Evolutionary conservation across 2,113 vertebrate species (phyloP), one percentile per base, ranked within the genome.

Genomic region (Pachyramphus minor): DNA sequence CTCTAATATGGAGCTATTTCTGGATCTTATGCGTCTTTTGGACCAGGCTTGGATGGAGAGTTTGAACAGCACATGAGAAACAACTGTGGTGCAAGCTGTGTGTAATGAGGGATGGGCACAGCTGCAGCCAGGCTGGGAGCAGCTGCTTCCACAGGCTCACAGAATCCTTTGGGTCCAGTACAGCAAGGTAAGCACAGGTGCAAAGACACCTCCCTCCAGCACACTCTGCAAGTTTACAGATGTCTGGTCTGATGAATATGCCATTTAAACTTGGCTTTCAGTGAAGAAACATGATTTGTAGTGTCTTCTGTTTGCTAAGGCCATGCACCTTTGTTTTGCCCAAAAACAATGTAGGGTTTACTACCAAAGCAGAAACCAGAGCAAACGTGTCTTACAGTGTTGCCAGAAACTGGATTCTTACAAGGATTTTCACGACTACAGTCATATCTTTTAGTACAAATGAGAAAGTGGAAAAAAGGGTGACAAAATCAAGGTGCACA

Each of bases 1-100:
- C 71, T 91, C 66, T 73, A 53, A 78, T 39, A 66, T 45, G 41
- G 35, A 93, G 72, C 83, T 85, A 76, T 95, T 93, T 77, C 59
- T 90, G 79, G 55, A 42, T 74, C 28, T 94, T 87, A 30, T 28
- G 37, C 79, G 87, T 91, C 87, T 91, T 93, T 88, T 31, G 55
- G 72, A 31, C 11, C 0, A 7, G 56, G 37, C 63, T 81, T 88
- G 72, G 27, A 82, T n/a, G 24, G 47, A 59, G 59, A 44, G 39
- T 85, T 82, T 37, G 31, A 84, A 37, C 8, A 41, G 47, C 4
- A 9, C 0, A 0, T 19, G 59, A 44, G 63, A 83, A 58, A 31
- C 6, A 28, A 20, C 14, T 8, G 77, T 41, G 14, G 42, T 3
- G 22, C 25, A n/a, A 82, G n/a, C 19, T 2, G 22, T 44, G 30